A percentile compares a stretch with the other conserved stretches of the same genome.
phyloP scores from a whole-genome alignment of 1,140 invertebrate genomes.

The Ylistrum balloti region DNA sequence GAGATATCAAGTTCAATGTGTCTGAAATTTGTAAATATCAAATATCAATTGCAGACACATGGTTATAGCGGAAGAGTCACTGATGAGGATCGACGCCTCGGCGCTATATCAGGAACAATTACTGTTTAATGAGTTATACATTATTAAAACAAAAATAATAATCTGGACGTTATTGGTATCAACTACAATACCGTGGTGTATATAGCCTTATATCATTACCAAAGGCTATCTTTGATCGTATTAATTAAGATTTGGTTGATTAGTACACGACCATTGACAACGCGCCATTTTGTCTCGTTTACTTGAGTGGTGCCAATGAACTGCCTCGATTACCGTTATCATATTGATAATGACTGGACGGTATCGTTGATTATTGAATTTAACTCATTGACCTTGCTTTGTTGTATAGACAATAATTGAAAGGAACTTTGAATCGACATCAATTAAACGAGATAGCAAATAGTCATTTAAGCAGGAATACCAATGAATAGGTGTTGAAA shows the following conservation, averaged over 20 bases:
- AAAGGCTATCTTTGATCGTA: background rate
- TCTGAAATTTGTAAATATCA: too few relatives aligned
- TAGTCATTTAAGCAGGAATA: background rate
- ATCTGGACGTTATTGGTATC: background rate
- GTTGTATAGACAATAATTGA: background rate
- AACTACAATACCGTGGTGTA: background rate
- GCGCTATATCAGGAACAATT: background rate
- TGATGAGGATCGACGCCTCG: background rate
- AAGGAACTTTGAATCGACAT: background rate
- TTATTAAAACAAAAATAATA: constrained; percentile 17
- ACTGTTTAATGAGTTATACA: background rate
- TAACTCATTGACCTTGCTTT: background rate
- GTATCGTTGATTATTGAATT: background rate
- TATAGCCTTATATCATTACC: background rate
- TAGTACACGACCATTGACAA: background rate
- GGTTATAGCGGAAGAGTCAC: background rate
- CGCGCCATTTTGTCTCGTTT: background rate
- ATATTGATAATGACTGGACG: background rate
- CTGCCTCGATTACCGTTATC: background rate
- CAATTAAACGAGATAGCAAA: background rate
- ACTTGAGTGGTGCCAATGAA: background rate
- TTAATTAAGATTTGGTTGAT: background rate
- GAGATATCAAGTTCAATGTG: too few relatives aligned
- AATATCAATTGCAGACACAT: too few relatives aligned
- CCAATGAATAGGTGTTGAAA: background rate